Percentiles rank a stretch among this genome's conserved stretches.
phyloP scores from a whole-genome alignment of 1,140 invertebrate species.

The Daktulosphaira vitifoliae region DNA sequence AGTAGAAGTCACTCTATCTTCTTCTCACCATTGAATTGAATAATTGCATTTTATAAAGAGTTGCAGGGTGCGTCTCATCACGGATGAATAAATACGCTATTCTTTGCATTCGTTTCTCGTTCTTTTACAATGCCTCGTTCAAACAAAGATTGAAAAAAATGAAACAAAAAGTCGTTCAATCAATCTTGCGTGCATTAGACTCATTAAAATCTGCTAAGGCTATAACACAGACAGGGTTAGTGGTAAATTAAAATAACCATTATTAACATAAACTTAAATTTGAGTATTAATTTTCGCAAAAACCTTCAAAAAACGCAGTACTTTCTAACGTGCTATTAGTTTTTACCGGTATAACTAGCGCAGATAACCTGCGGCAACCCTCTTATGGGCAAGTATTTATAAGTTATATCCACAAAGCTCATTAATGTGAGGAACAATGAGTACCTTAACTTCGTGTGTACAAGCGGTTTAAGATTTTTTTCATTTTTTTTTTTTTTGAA shows the following conservation, averaged over 20 bases:
- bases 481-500: too few relatives aligned
- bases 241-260: not conserved
- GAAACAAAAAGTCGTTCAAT: not conserved
- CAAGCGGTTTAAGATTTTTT: not conserved
- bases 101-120: too few relatives aligned
- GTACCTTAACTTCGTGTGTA: not conserved
- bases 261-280: slow-evolving; percentile 19
- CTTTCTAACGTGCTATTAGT: slow-evolving; percentile 8
- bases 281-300: slow-evolving; percentile 7
- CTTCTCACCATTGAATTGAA: too few relatives aligned
- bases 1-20: not conserved
- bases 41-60: too few relatives aligned
- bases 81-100: too few relatives aligned
- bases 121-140: too few relatives aligned
- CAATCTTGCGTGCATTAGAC: slow-evolving; percentile 1
- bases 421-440: not conserved
- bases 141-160: not conserved
- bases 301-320: slow-evolving; percentile 8
- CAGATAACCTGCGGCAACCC: not conserved
- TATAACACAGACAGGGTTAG: not conserved
- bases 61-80: too few relatives aligned
- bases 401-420: slow-evolving; percentile 6
- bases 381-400: not conserved
- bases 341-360: slow-evolving; percentile 7
- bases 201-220: not conserved